phyloP scores from a whole-genome alignment of 2,113 vertebrate species.

The Cichladusa arquata region DNA sequence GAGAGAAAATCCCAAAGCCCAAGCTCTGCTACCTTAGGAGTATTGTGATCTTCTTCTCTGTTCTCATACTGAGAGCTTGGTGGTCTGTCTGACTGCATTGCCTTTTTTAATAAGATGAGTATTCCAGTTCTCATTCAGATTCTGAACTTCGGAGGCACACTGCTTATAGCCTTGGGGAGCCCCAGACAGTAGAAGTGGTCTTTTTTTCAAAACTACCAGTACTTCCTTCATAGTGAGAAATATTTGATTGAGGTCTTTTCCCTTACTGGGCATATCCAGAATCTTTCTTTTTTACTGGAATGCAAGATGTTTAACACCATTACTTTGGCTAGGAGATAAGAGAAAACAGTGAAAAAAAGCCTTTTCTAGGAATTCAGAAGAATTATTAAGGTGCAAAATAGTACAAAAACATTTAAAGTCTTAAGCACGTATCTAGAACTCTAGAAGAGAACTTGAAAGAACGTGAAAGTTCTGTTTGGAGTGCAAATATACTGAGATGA shows the following conservation, averaged over 20 bases:
- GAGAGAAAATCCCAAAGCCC: neutral
- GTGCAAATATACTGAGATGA: neutral
- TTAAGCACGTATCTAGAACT: neutral
- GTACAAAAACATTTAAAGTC: neutral
- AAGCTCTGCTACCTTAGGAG: neutral
- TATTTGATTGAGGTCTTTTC: neutral
- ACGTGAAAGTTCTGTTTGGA: neutral
- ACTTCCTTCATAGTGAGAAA: neutral
- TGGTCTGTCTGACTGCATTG: neutral
- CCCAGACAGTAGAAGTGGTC: neutral
- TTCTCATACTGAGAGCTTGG: neutral
- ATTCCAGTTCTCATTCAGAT: neutral
- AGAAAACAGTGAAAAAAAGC: neutral
- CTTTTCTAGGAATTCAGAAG: neutral
- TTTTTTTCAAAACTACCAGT: neutral
- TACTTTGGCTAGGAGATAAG: neutral
- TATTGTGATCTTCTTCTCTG: neutral
- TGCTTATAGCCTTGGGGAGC: neutral
- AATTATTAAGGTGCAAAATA: neutral
- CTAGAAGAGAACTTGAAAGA: neutral
- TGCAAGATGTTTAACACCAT: neutral
- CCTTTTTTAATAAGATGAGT: neutral
- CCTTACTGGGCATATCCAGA: neutral
- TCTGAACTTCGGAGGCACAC: neutral
- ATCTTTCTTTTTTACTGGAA: neutral